These are phyloP conservation scores for Entomobrya multifasciata DNA, from an alignment of 2,888 invertebrate genomes.

Conservation along the genomic window DNA sequence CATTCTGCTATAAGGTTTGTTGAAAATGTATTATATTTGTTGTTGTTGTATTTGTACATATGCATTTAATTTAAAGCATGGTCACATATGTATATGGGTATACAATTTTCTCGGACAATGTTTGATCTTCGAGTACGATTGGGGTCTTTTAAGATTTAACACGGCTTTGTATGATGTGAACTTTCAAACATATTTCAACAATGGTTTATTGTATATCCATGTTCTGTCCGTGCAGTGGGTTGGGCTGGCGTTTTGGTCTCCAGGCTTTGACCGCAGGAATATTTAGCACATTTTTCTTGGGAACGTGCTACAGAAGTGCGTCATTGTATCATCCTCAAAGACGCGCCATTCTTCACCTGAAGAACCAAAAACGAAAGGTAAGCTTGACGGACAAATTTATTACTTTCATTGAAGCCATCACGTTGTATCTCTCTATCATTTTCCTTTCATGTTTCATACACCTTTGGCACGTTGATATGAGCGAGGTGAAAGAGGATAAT, in stretches of 20 bases:
- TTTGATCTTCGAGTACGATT: too few relatives aligned
- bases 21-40: too few relatives aligned
- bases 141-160: too few relatives aligned
- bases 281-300: constrained; percentile 91
- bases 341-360: constrained; percentile 92
- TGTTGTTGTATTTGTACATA: too few relatives aligned
- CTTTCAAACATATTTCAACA: too few relatives aligned
- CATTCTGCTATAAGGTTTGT: constrained; percentile 70
- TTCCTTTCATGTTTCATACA: not conserved
- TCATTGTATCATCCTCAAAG: constrained; percentile 91
- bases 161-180: too few relatives aligned
- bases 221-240: constrained; percentile 84
- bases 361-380: constrained; percentile 92
- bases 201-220: constrained; percentile 28
- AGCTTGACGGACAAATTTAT: not conserved
- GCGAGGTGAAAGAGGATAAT: not conserved
- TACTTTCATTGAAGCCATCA: not conserved
- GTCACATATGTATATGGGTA: too few relatives aligned
- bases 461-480: not conserved
- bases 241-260: constrained; percentile 91
- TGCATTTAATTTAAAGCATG: too few relatives aligned
- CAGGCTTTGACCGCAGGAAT: constrained; percentile 93
- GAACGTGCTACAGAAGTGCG: constrained; percentile 84
- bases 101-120: too few relatives aligned
- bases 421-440: too few relatives aligned